Conservation (phyloP, 1,140 invertebrate genomes). For the Galendromus occidentalis region DNA sequence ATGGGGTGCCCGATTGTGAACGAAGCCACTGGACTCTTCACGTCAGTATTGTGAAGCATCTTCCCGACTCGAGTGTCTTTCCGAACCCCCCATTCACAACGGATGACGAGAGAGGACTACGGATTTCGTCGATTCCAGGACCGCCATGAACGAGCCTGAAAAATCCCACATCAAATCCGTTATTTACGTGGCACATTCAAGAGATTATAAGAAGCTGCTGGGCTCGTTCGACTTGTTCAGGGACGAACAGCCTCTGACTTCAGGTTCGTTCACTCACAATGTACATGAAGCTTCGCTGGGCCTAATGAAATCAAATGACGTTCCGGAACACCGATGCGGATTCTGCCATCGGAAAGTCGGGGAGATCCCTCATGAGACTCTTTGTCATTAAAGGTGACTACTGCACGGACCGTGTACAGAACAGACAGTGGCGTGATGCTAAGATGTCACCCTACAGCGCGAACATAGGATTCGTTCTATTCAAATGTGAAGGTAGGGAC, state of each 20-base stretch:
- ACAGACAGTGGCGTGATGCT: not conserved
- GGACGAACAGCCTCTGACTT: not conserved
- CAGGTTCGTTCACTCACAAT: not conserved
- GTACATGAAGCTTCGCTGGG: not conserved
- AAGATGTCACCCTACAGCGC: slow-evolving; percentile 1
- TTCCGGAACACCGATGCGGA: not conserved
- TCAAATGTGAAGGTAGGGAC: not conserved
- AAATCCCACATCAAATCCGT: not conserved
- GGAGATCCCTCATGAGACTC: not conserved
- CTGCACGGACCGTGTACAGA: not conserved
- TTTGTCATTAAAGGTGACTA: not conserved
- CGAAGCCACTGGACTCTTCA: not conserved
- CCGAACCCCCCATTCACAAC: too few species aligned
- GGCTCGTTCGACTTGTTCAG: not conserved
- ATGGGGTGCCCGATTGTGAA: slow-evolving; percentile 8
- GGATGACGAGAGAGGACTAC: too few species aligned
- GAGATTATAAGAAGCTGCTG: not conserved
- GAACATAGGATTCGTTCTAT: not conserved
- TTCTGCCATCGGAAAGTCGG: not conserved
- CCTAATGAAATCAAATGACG: not conserved
- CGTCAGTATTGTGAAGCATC: too few species aligned
- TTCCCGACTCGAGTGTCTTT: too few species aligned
- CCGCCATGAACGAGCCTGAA: not conserved
- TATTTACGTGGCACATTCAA: not conserved
- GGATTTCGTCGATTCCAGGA: not conserved